These are phyloP conservation scores for Branchipolynoe longqiensis DNA, from an alignment of 2,888 invertebrate genomes.

Conservation along the genomic window DNA sequence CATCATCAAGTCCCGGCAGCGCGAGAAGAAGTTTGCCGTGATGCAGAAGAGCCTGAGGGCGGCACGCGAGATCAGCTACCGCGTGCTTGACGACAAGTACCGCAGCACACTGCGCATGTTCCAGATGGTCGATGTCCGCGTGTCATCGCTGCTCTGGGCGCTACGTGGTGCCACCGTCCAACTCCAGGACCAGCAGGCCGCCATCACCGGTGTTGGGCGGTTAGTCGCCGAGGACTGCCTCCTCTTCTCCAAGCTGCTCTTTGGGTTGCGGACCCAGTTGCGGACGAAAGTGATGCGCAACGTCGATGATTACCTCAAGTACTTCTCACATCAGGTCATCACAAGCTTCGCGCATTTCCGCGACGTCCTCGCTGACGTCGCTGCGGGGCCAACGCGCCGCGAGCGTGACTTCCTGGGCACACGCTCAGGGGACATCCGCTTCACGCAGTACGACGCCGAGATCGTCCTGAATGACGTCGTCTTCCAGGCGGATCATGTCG, in stretches of 20 bases:
- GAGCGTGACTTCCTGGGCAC: conserved; percentile 1
- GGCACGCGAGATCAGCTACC: conserved; percentile 41
- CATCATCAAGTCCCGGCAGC: conserved; percentile 25
- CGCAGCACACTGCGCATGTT: conserved; percentile 53
- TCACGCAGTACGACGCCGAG: conserved; percentile 29
- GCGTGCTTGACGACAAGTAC: conserved; percentile 49
- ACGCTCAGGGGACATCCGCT: background rate
- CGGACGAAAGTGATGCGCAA: background rate
- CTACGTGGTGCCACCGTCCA: background rate
- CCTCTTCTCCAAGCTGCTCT: conserved; percentile 7
- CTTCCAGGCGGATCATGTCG: background rate
- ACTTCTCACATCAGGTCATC: conserved; percentile 41
- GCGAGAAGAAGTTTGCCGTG: conserved; percentile 24
- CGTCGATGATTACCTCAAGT: background rate
- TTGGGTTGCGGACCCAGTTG: conserved; percentile 17
- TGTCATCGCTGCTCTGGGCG: conserved; percentile 25
- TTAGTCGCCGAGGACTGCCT: conserved; percentile 21
- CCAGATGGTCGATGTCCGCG: conserved; percentile 1
- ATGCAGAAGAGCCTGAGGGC: background rate
- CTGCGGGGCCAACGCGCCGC: background rate
- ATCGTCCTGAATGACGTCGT: background rate
- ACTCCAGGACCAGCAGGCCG: conserved; percentile 18
- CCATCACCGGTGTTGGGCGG: conserved; percentile 1
- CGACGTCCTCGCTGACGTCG: conserved; percentile 5
- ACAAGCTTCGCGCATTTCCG: background rate